Base-by-base conservation (phyloP, 2,113 vertebrate genomes). In the Halichoerus grypus region DNA sequence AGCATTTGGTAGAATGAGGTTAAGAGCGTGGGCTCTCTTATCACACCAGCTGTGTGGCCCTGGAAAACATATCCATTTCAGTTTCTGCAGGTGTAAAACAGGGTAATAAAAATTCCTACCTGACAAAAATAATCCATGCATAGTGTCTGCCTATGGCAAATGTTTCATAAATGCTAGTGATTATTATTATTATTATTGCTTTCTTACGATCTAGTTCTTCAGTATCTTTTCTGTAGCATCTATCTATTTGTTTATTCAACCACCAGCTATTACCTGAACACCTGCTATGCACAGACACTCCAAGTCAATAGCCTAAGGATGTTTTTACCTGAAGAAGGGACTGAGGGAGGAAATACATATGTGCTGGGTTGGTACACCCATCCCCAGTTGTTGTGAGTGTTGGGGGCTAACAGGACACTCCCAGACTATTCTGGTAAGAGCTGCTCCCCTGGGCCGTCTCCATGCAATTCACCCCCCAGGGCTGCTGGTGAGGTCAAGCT, bases 151-250 rank as follows among this genome's bases (percentile, higher is more conserved):
- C 88, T 15, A 36, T 10, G 24, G 76, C 57, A 94, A 39, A 63
- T 92, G 28, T n/a, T 80, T 89, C 53, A 87, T 16, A 88, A 61
- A 88, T 67, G 49, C 18, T 18, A 65, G 74, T 15, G 92, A 10
- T 76, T 82, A 36, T 42, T 92, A 63, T 74, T 7, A 33, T 26
- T 31, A 18, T 39, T 69, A 69, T 19, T 69, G 16, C 16, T 63
- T 93, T 95, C 24, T 95, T 85, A 81, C 39, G 4, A 95, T 36
- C 31, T 79, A 49, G 36, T 79, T 84, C 15, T 63, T 51, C 15
- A 24, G 24, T 3, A 2, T 69, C 67, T 87, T 86, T 74, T 74
- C 51, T 81, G 19, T 59, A 46, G 74, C 26, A 82, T 65, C 26
- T 55, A 79, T 28, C 49, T 22, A 39, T 49, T 31, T 46, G 53